Evolutionary conservation across 2,888 invertebrate species (phyloP).

Genomic region (Pilophorus perplexus): DNA sequence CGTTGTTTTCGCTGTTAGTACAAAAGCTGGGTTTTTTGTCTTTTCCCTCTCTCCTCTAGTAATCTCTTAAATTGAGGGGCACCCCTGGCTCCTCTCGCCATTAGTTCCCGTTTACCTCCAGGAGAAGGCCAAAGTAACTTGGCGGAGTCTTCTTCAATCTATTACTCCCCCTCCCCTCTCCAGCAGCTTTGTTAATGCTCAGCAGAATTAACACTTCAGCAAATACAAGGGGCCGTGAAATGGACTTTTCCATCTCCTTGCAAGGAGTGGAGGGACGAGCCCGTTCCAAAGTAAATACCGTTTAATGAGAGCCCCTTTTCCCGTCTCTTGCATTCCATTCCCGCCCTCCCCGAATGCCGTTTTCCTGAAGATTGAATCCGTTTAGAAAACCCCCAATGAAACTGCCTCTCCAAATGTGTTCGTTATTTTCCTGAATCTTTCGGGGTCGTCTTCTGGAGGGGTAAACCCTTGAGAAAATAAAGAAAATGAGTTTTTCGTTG

Average conservation of each 20-base stretch:
- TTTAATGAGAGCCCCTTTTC: constrained; percentile 24
- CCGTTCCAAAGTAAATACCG: constrained; percentile 31
- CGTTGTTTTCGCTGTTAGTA: no score
- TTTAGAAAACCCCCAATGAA: constrained; percentile 4
- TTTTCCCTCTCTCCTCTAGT: background rate
- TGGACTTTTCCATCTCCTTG: constrained; percentile 36
- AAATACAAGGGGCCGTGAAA: constrained; percentile 35
- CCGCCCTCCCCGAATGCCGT: background rate
- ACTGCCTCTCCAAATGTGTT: background rate
- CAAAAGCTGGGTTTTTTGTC: no score
- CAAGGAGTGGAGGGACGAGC: no score
- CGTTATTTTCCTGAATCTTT: background rate
- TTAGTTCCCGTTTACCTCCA: background rate
- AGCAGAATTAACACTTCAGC: constrained; percentile 43
- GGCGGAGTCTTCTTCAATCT: constrained; percentile 18
- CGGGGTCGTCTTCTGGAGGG: background rate
- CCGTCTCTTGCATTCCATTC: background rate
- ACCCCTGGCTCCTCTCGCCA: background rate
- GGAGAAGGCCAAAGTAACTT: constrained; percentile 5
- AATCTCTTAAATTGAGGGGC: background rate
- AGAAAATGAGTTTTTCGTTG: background rate
- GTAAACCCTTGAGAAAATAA: background rate
- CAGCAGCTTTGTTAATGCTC: constrained; percentile 35
- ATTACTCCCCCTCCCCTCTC: background rate
- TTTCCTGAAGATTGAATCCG: constrained; percentile 16